phyloP scores from a whole-genome alignment of 2,797 vertebrate species.

The Acipenser oxyrinchus region DNA sequence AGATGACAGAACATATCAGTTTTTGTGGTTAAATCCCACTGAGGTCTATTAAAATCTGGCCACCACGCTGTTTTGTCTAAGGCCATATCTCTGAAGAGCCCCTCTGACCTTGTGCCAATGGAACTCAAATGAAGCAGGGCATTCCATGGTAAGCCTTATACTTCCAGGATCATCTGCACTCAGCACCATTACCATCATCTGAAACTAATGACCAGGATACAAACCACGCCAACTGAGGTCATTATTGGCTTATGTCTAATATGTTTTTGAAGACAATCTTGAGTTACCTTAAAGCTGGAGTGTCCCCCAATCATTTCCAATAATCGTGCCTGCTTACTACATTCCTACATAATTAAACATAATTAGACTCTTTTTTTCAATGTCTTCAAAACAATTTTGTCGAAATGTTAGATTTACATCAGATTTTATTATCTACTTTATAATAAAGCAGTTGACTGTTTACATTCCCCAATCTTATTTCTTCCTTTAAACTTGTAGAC shows the following conservation, averaged over 20 bases:
- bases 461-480: no score
- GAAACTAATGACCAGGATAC: constrained; percentile 23
- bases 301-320: no score
- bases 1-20: background rate
- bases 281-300: constrained; percentile 12
- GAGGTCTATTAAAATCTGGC: background rate
- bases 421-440: no score
- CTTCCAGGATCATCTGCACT: background rate
- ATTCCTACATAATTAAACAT: no score
- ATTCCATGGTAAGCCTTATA: constrained; percentile 6
- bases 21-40: background rate
- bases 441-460: no score
- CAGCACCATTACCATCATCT: constrained; percentile 15
- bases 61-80: background rate
- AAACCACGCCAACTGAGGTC: constrained; percentile 45
- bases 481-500: no score
- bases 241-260: constrained; percentile 59
- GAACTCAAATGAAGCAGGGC: constrained; percentile 16
- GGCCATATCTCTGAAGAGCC: no score
- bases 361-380: no score
- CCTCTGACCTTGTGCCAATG: constrained; percentile 5
- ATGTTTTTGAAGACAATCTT: constrained; percentile 48
- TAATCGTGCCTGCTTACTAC: no score
- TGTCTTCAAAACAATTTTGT: no score
- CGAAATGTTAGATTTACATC: no score